Evolutionary conservation across 2,113 vertebrate genomes (phyloP).

Genomic region (Tonatia bakeri): DNA sequence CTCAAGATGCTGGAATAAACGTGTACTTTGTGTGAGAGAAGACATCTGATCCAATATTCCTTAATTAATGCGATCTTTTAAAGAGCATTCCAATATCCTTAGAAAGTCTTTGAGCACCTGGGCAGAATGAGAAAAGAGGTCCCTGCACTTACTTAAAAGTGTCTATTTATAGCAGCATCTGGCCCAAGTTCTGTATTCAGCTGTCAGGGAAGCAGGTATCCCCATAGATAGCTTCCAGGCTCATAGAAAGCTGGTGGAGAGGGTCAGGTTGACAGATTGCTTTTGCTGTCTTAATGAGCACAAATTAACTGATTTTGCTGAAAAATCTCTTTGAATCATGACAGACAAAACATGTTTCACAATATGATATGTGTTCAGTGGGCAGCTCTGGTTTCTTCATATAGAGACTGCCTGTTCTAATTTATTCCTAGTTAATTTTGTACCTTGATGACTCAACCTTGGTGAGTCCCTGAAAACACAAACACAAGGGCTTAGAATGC

Average conservation of each 20-base stretch:
- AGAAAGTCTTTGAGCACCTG: conserved; percentile 3
- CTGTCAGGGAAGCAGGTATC: conserved; percentile 20
- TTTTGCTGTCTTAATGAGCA: conserved; percentile 61
- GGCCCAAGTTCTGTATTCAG: neutral
- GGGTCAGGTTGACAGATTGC: conserved; percentile 51
- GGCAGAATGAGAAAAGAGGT: neutral
- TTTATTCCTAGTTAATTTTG: neutral
- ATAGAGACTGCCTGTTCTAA: neutral
- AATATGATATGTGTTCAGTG: neutral
- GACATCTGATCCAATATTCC: neutral
- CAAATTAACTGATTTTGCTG: conserved; percentile 49
- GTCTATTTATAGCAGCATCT: conserved; percentile 15
- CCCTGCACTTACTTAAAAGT: neutral
- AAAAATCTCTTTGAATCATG: conserved; percentile 48
- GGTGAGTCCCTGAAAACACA: neutral
- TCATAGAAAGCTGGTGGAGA: neutral
- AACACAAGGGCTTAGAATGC: neutral
- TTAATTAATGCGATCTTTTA: conserved; percentile 34
- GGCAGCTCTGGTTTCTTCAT: neutral
- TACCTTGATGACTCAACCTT: neutral
- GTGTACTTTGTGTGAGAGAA: neutral
- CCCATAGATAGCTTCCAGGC: neutral
- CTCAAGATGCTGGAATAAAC: neutral
- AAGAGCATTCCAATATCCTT: neutral
- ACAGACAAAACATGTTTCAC: conserved; percentile 34